Conservation (phyloP, 2,113 vertebrate genomes). For the Pelobates fuscus region DNA sequence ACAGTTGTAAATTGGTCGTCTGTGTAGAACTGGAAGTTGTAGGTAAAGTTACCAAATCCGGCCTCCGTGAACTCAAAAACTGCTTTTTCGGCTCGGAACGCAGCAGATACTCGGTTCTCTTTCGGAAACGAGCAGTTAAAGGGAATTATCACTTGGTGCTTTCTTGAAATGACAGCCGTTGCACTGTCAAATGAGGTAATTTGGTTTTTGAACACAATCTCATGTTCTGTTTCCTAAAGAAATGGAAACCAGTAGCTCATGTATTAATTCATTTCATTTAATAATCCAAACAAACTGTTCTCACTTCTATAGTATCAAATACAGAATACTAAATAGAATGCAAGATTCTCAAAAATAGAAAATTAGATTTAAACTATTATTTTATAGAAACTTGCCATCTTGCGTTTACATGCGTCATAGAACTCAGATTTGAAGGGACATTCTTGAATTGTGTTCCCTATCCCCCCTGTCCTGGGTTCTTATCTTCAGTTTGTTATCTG, state of each 20-base stretch:
- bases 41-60: constrained; percentile 69
- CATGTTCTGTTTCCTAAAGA: constrained; percentile 64
- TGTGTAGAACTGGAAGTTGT: constrained; percentile 63
- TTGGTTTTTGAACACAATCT: constrained; percentile 64
- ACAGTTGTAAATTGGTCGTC: constrained; percentile 56
- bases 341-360: too few species aligned
- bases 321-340: too few species aligned
- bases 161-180: constrained; percentile 57
- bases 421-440: too few species aligned
- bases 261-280: background rate
- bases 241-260: background rate
- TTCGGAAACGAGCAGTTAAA: constrained; percentile 72
- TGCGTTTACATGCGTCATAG: too few species aligned
- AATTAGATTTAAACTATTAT: too few species aligned
- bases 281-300: background rate
- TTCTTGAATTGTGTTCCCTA: too few species aligned
- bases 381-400: too few species aligned
- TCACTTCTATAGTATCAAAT: too few species aligned
- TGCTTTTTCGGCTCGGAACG: constrained; percentile 57
- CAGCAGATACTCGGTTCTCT: constrained; percentile 56
- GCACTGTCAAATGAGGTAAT: constrained; percentile 60
- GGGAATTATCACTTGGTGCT: constrained; percentile 54
- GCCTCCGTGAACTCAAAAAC: constrained; percentile 69
- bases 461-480: too few species aligned
- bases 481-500: too few species aligned